Base-by-base conservation (phyloP, 1,140 invertebrate genomes). In the Drosophila pseudoananassae region DNA sequence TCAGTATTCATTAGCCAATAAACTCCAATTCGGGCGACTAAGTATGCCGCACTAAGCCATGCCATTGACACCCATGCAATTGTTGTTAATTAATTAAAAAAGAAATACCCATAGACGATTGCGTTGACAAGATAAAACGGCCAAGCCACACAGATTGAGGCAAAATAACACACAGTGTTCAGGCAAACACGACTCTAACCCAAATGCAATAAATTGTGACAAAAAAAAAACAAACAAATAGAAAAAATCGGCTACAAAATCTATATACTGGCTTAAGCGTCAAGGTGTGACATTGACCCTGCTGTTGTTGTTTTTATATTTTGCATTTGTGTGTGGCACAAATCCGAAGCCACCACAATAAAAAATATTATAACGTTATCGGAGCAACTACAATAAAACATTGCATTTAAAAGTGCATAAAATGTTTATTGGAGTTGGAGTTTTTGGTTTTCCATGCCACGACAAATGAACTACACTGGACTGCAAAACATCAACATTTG, bases 261-360 rank as follows among this genome's bases (percentile, higher is more conserved):
- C 54, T 60, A 60, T 83, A 83, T 76, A 78, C 64, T 74, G 68
- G 64, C 77, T 63, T 63, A 46, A 71, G 76, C 79, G 63, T 79
- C 83, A 88, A 88, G 83, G 83, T 68, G 83, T 69, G 84, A 88
- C 83, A 88, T 83, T 88, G 83, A 88, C 83, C 83, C 78, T 76
- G 64, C 63, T 60, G 60, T 43, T 59, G 52, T 63, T 23, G 47
- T 64, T 29, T 61, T 5, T 55, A 23, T 72, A 50, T 59, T 33
- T 33, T 61, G 3, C 47, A 15, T 51, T 17, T 63, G 61, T 75
- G 63, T 80, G 78, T 81, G 78, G 59, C 79, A 78, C 63, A 83
- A 83, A 78, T 78, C 74, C 47, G 54, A 65, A 27, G 20, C 25
- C 6, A 27, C 6, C 5, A 27, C 25, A 27, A 27, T 5, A 27